A percentile compares a stretch with the other conserved stretches of the same genome.
Evolutionary conservation across 2,888 invertebrate species (phyloP).

Genomic region (Glaucopsyche alexis): DNA sequence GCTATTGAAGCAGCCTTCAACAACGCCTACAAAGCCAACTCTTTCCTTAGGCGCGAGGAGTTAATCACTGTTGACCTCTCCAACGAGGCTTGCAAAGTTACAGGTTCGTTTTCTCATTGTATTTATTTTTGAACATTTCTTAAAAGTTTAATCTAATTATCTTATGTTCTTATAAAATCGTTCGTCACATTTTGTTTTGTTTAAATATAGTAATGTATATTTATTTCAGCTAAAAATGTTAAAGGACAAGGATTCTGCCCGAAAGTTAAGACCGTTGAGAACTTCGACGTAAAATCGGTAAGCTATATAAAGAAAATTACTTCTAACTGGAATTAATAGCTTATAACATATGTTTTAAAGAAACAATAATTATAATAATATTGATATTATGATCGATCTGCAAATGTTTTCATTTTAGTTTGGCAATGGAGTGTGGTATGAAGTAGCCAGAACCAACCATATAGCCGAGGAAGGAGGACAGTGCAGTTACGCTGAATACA

Average conservation of each 20-base stretch:
- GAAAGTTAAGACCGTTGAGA: conserved; percentile 56
- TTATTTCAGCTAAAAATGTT: not conserved
- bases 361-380: too few species aligned
- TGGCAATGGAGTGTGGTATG: conserved; percentile 49
- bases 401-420: conserved; percentile 47
- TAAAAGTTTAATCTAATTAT: too few species aligned
- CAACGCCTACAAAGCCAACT: conserved; percentile 1
- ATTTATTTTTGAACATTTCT: too few species aligned
- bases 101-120: not conserved
- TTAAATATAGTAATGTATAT: too few species aligned
- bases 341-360: too few species aligned
- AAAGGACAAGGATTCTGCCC: conserved; percentile 46
- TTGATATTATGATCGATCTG: too few species aligned
- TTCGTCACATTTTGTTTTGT: too few species aligned
- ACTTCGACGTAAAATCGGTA: conserved; percentile 58
- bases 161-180: too few species aligned
- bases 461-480: conserved; percentile 36
- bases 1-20: conserved; percentile 12
- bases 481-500: conserved; percentile 76
- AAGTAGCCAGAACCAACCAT: conserved; percentile 40
- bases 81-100: not conserved
- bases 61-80: not conserved
- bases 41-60: conserved; percentile 14
- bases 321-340: too few species aligned
- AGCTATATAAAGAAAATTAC: conserved; percentile 36